These are phyloP conservation scores for Antechinus stuartii DNA, from an alignment of 2,113 vertebrate species.

Conservation along the genomic window DNA sequence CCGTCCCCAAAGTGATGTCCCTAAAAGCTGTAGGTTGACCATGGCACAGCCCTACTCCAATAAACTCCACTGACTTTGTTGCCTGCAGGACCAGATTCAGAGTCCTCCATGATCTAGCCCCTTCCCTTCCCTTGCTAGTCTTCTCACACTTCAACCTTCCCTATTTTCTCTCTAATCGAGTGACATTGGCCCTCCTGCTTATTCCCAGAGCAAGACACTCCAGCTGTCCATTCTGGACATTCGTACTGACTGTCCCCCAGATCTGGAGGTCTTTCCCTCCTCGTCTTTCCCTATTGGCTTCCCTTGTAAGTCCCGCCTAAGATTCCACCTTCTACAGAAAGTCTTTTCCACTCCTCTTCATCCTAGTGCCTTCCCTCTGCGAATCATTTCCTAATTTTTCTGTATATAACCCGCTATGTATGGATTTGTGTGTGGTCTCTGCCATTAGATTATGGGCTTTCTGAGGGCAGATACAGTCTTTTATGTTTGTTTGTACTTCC, in stretches of 20 bases:
- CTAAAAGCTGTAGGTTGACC: too few relatives aligned
- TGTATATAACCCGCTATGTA: not conserved
- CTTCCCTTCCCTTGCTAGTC: too few relatives aligned
- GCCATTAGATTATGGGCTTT: not conserved
- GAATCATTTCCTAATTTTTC: not conserved
- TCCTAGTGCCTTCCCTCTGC: not conserved
- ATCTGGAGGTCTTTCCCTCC: not conserved
- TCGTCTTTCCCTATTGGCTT: not conserved
- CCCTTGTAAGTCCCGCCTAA: not conserved
- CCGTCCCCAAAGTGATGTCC: too few relatives aligned
- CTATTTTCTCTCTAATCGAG: too few relatives aligned
- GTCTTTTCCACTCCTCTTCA: not conserved
- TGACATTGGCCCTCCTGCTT: too few relatives aligned
- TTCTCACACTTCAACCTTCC: too few relatives aligned
- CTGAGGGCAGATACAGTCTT: not conserved
- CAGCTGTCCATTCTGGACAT: not conserved
- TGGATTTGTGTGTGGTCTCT: not conserved
- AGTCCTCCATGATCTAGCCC: too few relatives aligned
- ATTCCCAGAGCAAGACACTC: too few relatives aligned
- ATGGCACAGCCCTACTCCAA: too few relatives aligned
- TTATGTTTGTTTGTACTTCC: not conserved
- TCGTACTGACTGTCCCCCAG: not conserved
- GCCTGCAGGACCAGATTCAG: too few relatives aligned
- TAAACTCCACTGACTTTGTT: too few relatives aligned
- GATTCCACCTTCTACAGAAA: not conserved